A percentile compares a stretch with the other conserved stretches of the same genome.
phyloP scores from a whole-genome alignment of 2,888 invertebrate species.

The Acleris literana region DNA sequence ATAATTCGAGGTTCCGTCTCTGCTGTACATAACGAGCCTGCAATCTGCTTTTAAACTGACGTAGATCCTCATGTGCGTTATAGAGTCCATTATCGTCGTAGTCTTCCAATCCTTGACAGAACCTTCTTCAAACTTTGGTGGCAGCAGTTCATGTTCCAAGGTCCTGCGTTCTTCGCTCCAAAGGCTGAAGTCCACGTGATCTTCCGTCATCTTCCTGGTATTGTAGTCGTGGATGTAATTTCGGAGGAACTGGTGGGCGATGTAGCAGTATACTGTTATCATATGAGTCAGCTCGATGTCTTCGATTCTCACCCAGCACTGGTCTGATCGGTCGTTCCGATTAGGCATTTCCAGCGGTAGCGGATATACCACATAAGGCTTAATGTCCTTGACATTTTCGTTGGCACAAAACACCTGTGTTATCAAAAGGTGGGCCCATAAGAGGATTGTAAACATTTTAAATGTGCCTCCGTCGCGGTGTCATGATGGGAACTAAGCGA shows the following conservation, averaged over 20 bases:
- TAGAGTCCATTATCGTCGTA: conserved; percentile 67
- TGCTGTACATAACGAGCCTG: conserved; percentile 68
- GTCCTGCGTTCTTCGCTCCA: conserved; percentile 66
- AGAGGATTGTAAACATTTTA: conserved; percentile 71
- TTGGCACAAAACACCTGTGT: conserved; percentile 47
- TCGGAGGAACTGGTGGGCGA: conserved; percentile 63
- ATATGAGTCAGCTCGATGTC: conserved; percentile 71
- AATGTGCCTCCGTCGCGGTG: conserved; percentile 65
- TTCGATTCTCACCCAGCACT: conserved; percentile 75
- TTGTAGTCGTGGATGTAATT: conserved; percentile 72
- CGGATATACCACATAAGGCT: conserved; percentile 59
- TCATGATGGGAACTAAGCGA: conserved; percentile 74
- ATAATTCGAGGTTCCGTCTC: conserved; percentile 70
- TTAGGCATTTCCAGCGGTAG: conserved; percentile 69
- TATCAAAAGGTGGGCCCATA: conserved; percentile 48
- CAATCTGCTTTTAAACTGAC: conserved; percentile 68
- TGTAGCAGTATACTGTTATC: conserved; percentile 60
- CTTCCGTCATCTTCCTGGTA: conserved; percentile 66
- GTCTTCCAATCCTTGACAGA: conserved; percentile 65
- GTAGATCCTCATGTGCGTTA: conserved; percentile 64
- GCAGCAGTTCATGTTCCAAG: conserved; percentile 48
- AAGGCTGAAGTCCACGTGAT: conserved; percentile 66
- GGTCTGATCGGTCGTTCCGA: conserved; percentile 71
- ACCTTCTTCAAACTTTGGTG: conserved; percentile 46
- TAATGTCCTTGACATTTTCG: conserved; percentile 48